Evolutionary conservation across 2,888 invertebrate species (phyloP), one percentile per base, ranked within the genome.

Genomic region (Tanytarsus gracilentus): DNA sequence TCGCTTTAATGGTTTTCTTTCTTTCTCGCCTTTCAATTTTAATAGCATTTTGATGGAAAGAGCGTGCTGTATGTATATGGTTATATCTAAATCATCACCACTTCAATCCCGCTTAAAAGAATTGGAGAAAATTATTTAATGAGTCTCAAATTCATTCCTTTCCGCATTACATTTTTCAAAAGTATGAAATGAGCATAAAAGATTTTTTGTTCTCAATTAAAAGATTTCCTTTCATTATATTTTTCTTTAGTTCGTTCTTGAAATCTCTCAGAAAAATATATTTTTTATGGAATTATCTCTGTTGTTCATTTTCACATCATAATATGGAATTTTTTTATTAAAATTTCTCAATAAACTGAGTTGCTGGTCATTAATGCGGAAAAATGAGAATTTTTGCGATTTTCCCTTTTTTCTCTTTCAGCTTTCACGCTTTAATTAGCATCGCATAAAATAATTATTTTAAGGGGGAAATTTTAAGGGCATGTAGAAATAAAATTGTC

Each of bases 191-290:
- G n/a, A n/a, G n/a, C n/a, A n/a, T n/a, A n/a, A n/a, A n/a, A n/a
- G n/a, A n/a, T n/a, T 51, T n/a, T 18, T 55, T 55, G 55, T 33
- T 55, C 25, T 55, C 40, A 55, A 55, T 55, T 55, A 55, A 55
- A 55, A 55, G 55, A 55, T 55, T 55, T 55, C 55, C 55, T 55
- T 55, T 55, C 40, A 11, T 27, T 51, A 21, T 14, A 26, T 49
- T 2, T 49, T 11, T 23, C 23, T 48, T 48, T 39, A 7, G 8
- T 39, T 6, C 40, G 40, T 39, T n/a, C n/a, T n/a, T n/a, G n/a
- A n/a, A n/a, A 14, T 36, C 36, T 6, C 36, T 36, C 36, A 36
- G n/a, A n/a, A 36, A 36, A 36, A n/a, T 36, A 36, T 23, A 44
- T 18, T 21, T 40, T 44, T 44, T 11, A 11, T 44, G 44, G 21